Conservation (phyloP, 2,113 vertebrate genomes). For the Tautogolabrus adspersus region DNA sequence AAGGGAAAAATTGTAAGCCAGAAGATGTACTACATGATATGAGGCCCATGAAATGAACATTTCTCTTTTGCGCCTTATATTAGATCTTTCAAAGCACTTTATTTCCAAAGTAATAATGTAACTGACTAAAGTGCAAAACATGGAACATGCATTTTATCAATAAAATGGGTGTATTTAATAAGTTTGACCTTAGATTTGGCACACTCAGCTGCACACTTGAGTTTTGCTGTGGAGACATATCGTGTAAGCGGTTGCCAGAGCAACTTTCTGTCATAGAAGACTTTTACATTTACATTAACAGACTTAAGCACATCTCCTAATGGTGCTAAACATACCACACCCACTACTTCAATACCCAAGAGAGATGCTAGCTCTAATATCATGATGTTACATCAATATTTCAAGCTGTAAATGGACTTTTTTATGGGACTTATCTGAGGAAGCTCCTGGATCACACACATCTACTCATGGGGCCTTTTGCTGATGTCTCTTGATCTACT, state of each 20-base stretch:
- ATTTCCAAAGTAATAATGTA: too few relatives aligned
- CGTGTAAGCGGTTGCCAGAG: not conserved
- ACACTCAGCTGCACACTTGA: too few relatives aligned
- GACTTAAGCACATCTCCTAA: not conserved
- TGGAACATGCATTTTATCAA: too few relatives aligned
- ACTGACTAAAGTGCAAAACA: too few relatives aligned
- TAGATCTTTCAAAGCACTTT: too few relatives aligned
- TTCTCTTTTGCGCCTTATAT: too few relatives aligned
- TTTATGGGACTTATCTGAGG: not conserved
- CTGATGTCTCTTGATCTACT: not conserved
- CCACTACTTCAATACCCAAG: not conserved
- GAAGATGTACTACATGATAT: too few relatives aligned
- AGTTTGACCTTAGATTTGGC: too few relatives aligned
- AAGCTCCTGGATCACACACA: not conserved
- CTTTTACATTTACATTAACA: not conserved
- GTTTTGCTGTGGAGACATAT: too few relatives aligned
- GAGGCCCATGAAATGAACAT: too few relatives aligned
- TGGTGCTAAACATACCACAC: slow-evolving; percentile 4
- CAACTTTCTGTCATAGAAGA: not conserved
- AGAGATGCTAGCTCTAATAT: not conserved
- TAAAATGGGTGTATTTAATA: too few relatives aligned
- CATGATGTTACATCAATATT: slow-evolving; percentile 24
- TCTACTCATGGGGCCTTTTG: not conserved
- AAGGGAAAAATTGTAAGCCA: too few relatives aligned
- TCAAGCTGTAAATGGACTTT: slow-evolving; percentile 19